Evolutionary conservation across 2,113 vertebrate species (phyloP).

Genomic region (Thomomys bottae): DNA sequence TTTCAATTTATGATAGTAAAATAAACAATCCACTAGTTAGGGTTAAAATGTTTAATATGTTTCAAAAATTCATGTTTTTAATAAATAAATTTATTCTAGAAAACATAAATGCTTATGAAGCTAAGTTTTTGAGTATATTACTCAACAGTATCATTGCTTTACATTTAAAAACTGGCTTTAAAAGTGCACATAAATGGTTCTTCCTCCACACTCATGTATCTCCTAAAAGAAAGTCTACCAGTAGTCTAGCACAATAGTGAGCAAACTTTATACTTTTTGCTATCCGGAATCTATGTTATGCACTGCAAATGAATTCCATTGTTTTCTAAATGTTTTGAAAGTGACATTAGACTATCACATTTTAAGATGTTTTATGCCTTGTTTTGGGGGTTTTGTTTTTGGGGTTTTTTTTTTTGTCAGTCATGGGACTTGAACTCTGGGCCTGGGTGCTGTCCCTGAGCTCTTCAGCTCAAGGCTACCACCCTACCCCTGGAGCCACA

Average conservation of each 20-base stretch:
- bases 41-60: conserved; percentile 40
- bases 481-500: no score
- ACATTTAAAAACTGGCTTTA: conserved; percentile 47
- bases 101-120: conserved; percentile 52
- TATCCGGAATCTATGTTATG: background rate
- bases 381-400: no score
- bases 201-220: background rate
- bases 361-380: conserved; percentile 43
- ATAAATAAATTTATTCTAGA: conserved; percentile 57
- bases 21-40: conserved; percentile 23
- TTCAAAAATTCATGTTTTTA: conserved; percentile 49
- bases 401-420: no score
- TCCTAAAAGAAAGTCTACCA: conserved; percentile 44
- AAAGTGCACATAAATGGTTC: conserved; percentile 38
- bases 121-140: background rate
- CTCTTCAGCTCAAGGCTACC: no score
- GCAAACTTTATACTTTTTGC: conserved; percentile 40
- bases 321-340: conserved; percentile 37
- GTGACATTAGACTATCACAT: background rate
- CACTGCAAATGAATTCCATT: background rate
- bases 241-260: conserved; percentile 64
- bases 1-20: conserved; percentile 51
- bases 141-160: conserved; percentile 51
- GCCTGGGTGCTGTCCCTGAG: no score
- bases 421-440: no score